These are phyloP conservation scores for Bubo blakistoni DNA, from an alignment of 2,113 vertebrate genomes.

Conservation along the genomic window DNA sequence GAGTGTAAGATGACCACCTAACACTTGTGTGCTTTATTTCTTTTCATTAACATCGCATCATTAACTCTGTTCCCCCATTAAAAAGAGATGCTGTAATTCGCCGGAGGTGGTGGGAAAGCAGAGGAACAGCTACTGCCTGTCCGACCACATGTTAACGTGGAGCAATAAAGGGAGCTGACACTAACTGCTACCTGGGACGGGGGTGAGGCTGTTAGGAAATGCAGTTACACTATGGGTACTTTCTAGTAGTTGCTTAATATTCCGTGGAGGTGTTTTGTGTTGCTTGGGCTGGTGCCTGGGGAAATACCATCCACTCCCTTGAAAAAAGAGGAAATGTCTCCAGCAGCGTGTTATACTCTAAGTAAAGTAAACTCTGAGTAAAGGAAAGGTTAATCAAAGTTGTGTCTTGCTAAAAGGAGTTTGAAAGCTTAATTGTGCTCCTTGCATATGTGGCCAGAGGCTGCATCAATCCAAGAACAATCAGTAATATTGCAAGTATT, in stretches of 20 bases:
- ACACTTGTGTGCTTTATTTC: background rate
- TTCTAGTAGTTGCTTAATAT: background rate
- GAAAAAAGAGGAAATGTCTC: background rate
- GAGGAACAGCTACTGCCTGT: accelerated
- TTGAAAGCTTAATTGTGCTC: background rate
- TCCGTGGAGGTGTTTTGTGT: background rate
- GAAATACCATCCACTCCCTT: background rate
- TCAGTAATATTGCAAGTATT: background rate
- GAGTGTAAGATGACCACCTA: background rate
- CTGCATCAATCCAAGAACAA: background rate
- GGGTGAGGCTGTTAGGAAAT: background rate
- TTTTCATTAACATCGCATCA: background rate
- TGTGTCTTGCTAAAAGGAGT: background rate
- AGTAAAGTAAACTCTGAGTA: background rate
- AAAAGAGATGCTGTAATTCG: background rate
- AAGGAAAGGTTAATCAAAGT: background rate
- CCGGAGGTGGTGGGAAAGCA: background rate
- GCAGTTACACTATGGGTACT: background rate
- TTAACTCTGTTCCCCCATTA: background rate
- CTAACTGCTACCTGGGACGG: background rate
- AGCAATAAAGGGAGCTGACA: background rate
- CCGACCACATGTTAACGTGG: accelerated
- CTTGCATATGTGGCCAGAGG: background rate
- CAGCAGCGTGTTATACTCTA: background rate
- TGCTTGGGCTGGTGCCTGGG: background rate